Conservation (phyloP, 2,797 vertebrate genomes). For the Rhinophrynus dorsalis region DNA sequence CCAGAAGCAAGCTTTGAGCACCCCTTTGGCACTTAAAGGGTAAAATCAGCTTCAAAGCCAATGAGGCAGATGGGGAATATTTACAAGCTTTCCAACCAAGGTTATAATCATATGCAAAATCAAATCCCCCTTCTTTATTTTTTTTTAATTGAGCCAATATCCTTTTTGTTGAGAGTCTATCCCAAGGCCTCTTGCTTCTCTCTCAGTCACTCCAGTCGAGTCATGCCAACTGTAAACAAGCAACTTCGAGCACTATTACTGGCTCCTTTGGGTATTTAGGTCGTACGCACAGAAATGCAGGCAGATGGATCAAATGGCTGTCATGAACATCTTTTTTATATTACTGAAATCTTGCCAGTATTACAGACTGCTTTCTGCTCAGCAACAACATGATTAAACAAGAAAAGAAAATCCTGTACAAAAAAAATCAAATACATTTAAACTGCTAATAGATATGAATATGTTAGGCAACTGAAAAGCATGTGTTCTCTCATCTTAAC, state of each 20-base stretch:
- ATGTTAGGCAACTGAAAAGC: background rate
- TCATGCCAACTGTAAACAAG: slow-evolving; percentile 7
- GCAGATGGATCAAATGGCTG: slow-evolving; percentile 31
- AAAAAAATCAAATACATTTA: no score
- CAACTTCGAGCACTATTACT: slow-evolving; percentile 13
- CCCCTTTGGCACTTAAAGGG: no score
- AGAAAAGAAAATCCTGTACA: background rate
- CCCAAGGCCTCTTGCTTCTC: background rate
- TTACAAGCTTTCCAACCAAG: no score
- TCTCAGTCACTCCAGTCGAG: background rate
- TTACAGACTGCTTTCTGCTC: background rate
- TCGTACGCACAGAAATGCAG: slow-evolving; percentile 1
- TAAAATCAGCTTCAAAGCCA: no score
- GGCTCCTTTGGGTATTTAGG: slow-evolving; percentile 16
- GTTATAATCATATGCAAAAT: no score
- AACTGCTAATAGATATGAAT: slow-evolving; percentile 1
- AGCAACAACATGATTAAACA: slow-evolving; percentile 24
- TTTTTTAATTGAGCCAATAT: background rate
- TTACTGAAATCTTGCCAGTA: slow-evolving; percentile 7
- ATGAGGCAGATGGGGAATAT: no score
- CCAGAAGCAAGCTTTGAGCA: no score
- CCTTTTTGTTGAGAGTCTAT: background rate
- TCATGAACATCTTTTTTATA: background rate
- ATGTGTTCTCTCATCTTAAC: no score
- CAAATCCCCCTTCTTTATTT: no score